Base-by-base conservation (phyloP, 2,113 vertebrate genomes). In the Tichodroma muraria region DNA sequence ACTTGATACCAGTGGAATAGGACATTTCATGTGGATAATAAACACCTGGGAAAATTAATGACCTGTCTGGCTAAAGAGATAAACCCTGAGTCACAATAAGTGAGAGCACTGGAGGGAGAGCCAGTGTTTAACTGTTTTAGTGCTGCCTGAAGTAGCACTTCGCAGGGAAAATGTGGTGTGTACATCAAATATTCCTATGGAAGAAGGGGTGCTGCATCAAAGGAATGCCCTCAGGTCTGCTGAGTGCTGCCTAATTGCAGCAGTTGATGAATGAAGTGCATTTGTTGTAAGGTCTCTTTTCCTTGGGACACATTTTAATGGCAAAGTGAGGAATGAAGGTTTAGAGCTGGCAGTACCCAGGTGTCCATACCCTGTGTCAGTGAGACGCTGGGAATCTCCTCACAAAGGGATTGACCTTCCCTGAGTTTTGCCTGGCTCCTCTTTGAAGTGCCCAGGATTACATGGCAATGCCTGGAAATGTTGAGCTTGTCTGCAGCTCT, bases 41-140 rank as follows among this genome's bases (percentile, higher is more conserved):
- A 97, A 86, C 73, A 96, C 56, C 85, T 85, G 66, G 92, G 89
- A 76, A 93, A 94, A 96, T 96, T 93, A 96, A 95, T 89, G 92
- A 56, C 85, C 64, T 95, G 77, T 88, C 93, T 91, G 85, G 60
- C 89, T 71, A 40, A 78, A 80, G 80, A 88, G 90, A 80, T 92
- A 93, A 94, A 61, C 31, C 77, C 85, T 50, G 57, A 87, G 91
- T 75, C 93, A 83, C 60, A 77, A 5, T 42, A 92, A 77, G 50
- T 17, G 87, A 44, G 88, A 90, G 40, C 31, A 11, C 44, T 53
- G 64, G 56, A 64, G 54, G 65, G 54, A 56, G 52, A 96, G 63
- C 49, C 50, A 42, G 19, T 1, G 1, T 79, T 94, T 88, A 94
- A 93, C 81, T 87, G 30, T 64, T 94, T 37, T 69, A 81, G 59